Conservation (phyloP, 2,797 vertebrate species). For the Macropodus opercularis region DNA sequence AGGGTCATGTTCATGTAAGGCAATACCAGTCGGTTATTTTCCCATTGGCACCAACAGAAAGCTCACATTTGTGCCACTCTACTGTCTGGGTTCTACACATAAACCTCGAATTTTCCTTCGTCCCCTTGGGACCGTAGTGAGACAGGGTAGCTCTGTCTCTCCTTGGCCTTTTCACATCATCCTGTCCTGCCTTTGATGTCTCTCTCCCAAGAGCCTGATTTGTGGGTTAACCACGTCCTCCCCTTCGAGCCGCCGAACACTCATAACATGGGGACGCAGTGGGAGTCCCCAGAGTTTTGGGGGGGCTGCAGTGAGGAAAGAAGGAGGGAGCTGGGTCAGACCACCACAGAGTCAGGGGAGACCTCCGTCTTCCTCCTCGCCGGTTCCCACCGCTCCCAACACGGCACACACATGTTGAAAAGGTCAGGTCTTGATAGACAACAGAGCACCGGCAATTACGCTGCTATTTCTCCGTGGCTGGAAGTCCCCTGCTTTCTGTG, state of each 20-base stretch:
- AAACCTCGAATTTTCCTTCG: slow-evolving; percentile 45
- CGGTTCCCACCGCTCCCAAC: slow-evolving; percentile 76
- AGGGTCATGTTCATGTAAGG: slow-evolving; percentile 50
- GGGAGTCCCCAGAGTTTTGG: slow-evolving; percentile 68
- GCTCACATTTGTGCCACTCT: slow-evolving; percentile 46
- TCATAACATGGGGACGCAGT: slow-evolving; percentile 53
- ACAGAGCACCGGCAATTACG: slow-evolving; percentile 83
- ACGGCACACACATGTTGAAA: slow-evolving; percentile 76
- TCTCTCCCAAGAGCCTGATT: slow-evolving; percentile 55
- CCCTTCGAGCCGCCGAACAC: slow-evolving; percentile 35
- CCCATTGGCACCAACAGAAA: slow-evolving; percentile 58
- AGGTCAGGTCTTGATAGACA: slow-evolving; percentile 83
- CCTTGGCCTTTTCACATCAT: slow-evolving; percentile 49
- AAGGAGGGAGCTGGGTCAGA: slow-evolving; percentile 67
- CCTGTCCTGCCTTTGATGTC: slow-evolving; percentile 60
- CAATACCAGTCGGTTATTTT: slow-evolving; percentile 54
- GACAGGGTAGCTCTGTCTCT: slow-evolving; percentile 63
- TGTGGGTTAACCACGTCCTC: slow-evolving; percentile 53
- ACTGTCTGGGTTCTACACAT: slow-evolving; percentile 39
- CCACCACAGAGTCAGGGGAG: slow-evolving; percentile 78
- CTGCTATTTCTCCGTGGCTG: slow-evolving; percentile 77
- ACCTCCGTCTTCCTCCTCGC: slow-evolving; percentile 72
- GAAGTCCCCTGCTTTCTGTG: slow-evolving; percentile 77
- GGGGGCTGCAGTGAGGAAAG: slow-evolving; percentile 22
- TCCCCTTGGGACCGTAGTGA: slow-evolving; percentile 43